Conservation (phyloP, 30 jellyfish, hydroid and myxozoan species). For the Sanderia malayensis region DNA sequence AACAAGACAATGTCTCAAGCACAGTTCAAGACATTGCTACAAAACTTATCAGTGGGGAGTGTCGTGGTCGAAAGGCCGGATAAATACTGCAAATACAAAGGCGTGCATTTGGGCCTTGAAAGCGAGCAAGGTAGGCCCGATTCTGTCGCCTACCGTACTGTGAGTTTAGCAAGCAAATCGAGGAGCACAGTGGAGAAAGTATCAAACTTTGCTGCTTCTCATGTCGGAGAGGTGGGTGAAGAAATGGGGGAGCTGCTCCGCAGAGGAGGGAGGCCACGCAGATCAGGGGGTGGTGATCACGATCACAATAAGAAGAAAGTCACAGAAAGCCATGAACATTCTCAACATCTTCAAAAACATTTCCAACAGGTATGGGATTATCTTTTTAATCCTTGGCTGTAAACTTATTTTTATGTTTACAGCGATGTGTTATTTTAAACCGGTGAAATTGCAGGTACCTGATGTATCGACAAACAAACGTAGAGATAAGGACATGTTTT, state of each 20-base stretch:
- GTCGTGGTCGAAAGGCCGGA: conserved; percentile 58
- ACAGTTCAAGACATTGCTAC: conserved; percentile 25
- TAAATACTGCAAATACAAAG: conserved; percentile 44
- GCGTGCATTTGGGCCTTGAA: conserved; percentile 35
- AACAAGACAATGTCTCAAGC: conserved; percentile 13
- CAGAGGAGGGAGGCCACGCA: not conserved
- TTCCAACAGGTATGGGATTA: conserved; percentile 6
- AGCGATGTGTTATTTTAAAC: too few species aligned
- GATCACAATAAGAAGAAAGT: conserved; percentile 2
- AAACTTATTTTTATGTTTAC: not conserved
- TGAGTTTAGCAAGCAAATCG: not conserved
- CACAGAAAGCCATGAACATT: conserved; percentile 22
- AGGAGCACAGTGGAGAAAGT: not conserved
- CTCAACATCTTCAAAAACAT: conserved; percentile 17
- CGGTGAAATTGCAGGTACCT: not conserved
- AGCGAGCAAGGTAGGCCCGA: conserved; percentile 19
- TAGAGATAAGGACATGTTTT: not conserved
- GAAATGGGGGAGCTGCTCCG: not conserved
- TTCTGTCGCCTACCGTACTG: not conserved
- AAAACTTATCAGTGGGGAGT: conserved; percentile 54
- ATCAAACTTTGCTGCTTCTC: not conserved
- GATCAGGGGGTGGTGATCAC: conserved; percentile 34
- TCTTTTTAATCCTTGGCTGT: not conserved
- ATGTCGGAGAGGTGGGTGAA: too few species aligned
- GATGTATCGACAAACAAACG: not conserved